Evolutionary conservation across 2,888 invertebrate genomes (phyloP).

Genomic region (Ophioninae sp.): DNA sequence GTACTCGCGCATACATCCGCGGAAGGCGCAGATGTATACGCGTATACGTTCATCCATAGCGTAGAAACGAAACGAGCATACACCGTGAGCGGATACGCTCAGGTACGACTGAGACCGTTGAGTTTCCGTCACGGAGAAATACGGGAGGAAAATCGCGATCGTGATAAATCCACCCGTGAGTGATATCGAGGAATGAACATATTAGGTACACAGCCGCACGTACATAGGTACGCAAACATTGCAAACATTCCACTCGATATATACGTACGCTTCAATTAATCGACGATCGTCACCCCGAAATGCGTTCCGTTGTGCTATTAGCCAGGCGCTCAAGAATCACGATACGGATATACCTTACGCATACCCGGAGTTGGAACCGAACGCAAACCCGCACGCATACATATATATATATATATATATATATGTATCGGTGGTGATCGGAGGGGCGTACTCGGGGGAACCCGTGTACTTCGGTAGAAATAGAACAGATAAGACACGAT

Average conservation of each 20-base stretch:
- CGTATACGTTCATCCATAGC: background rate
- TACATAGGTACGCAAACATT: slow-evolving; percentile 25
- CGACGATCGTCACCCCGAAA: slow-evolving; percentile 54
- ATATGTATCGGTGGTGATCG: background rate
- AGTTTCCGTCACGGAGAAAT: slow-evolving; percentile 54
- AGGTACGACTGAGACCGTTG: slow-evolving; percentile 31
- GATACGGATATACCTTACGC: slow-evolving; percentile 6
- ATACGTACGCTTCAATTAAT: slow-evolving; percentile 52
- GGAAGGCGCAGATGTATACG: background rate
- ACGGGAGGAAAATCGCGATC: slow-evolving; percentile 58
- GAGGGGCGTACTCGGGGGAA: slow-evolving; percentile 33
- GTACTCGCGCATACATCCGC: background rate
- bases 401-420: background rate
- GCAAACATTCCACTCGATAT: slow-evolving; percentile 25
- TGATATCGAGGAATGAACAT: slow-evolving; percentile 51
- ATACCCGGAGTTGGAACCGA: background rate
- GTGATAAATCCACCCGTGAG: slow-evolving; percentile 57
- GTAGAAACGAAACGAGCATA: slow-evolving; percentile 20
- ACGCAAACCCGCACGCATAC: background rate
- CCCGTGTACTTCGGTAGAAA: slow-evolving; percentile 28
- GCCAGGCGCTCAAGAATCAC: slow-evolving; percentile 47
- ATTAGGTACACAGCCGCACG: slow-evolving; percentile 9
- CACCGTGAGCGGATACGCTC: slow-evolving; percentile 20
- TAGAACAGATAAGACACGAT: slow-evolving; percentile 51
- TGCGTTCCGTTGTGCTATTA: slow-evolving; percentile 56